Base-by-base conservation (phyloP, 2,888 invertebrate genomes). In the Congeria kusceri region DNA sequence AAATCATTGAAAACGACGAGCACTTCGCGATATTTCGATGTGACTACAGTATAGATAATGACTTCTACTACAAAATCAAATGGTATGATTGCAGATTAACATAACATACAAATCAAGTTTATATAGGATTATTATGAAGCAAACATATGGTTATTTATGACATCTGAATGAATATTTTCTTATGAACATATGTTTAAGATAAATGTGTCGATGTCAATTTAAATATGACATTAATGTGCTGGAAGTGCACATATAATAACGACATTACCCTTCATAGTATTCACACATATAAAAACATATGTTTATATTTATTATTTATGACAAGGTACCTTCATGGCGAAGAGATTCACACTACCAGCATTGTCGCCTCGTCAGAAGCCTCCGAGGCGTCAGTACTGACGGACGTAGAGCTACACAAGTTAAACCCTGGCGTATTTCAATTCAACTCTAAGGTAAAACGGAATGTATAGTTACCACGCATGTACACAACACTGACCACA, bases 21-120 rank as follows among this genome's bases (percentile, higher is more conserved):
- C 74, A 74, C 23, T 32, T 44, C 4, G 56, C 59, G n/a, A 59
- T 27, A n/a, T 44, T 74, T 0, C 23, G 29, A 61, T 74, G 74
- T 47, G 29, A 59, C 11, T 74, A 61, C 56, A 53, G 27, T 3
- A 62, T 63, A n/a, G 28, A 15, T 5, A 11, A 56, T 13, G 67
- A 32, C n/a, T 44, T 67, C 23, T 61, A 49, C 4, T 74, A 74
- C 32, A 49, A 25, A 25, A 56, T 74, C 18, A 28, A 62, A 57
- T 74, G 74, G 74, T 67, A 74, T 15, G 25, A 9, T 1, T 9
- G 25, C 25, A 53, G 9, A 25, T 15, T 53, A n/a, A 25, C 18
- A 53, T 23, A 53, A 2, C 1, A 5, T 39, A 15, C 15, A 39
- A 13, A 39, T 39, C 15, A 3, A 39, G 15, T 39, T 39, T 13